Conservation (phyloP, 2,797 vertebrate species). For the Borostomias antarcticus region DNA sequence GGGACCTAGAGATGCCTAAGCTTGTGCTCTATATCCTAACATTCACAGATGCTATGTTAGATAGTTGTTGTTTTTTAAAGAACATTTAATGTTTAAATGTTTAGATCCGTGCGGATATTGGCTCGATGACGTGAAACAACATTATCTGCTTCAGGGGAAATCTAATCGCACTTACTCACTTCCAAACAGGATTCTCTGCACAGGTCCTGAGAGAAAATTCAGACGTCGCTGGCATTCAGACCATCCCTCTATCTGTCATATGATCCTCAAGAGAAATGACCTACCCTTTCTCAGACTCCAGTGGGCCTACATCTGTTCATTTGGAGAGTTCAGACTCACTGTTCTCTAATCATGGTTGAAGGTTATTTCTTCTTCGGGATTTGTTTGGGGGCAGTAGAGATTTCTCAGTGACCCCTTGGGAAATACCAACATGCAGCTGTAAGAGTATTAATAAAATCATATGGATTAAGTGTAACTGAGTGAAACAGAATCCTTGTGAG, state of each 20-base stretch:
- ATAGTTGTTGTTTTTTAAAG: too few relatives aligned
- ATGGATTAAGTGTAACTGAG: conserved; percentile 14
- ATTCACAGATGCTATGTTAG: too few relatives aligned
- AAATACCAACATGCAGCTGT: conserved; percentile 42
- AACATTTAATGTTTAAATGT: too few relatives aligned
- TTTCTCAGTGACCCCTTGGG: conserved; percentile 16
- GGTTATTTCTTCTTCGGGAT: conserved; percentile 15
- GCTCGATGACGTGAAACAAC: neutral
- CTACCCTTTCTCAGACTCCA: neutral
- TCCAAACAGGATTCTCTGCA: neutral
- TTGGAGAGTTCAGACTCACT: neutral
- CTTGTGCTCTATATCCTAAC: neutral
- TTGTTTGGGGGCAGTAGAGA: conserved; percentile 1
- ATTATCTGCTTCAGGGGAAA: neutral
- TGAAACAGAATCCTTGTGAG: conserved; percentile 23
- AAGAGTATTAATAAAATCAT: too few relatives aligned
- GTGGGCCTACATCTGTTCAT: neutral
- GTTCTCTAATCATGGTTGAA: conserved; percentile 9
- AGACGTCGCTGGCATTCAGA: neutral
- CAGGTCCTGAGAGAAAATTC: neutral
- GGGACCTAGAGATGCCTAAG: neutral
- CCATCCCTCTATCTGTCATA: neutral
- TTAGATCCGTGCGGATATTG: neutral
- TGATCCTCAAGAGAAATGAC: neutral
- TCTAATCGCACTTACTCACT: neutral